phyloP scores from a whole-genome alignment of 92 coral and sea anemone species.

The Paragorgia papillata region DNA sequence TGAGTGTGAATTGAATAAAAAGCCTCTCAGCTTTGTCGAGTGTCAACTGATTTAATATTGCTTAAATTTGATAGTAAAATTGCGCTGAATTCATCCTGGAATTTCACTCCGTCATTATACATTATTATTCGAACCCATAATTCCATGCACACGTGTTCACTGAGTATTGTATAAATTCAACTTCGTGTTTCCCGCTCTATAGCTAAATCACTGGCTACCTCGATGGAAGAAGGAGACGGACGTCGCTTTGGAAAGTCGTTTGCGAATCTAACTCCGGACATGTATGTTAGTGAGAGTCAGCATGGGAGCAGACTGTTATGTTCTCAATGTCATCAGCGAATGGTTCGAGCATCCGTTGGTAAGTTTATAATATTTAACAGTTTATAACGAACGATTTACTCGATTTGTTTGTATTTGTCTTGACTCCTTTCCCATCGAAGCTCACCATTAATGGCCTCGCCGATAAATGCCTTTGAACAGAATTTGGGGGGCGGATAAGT shows the following conservation, averaged over 20 bases:
- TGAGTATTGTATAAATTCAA: no score
- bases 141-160: no score
- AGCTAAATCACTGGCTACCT: background rate
- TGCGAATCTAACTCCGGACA: background rate
- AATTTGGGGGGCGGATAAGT: no score
- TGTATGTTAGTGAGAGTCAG: background rate
- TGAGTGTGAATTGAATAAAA: background rate
- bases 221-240: background rate
- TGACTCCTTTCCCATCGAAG: no score
- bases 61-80: background rate
- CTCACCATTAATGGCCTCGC: no score
- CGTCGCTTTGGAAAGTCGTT: background rate
- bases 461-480: no score
- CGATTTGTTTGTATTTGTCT: background rate
- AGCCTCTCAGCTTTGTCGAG: background rate
- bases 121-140: background rate
- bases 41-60: background rate
- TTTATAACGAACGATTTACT: background rate
- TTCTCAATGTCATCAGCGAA: slow-evolving; percentile 39
- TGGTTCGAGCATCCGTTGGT: slow-evolving; percentile 24
- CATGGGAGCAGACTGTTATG: slow-evolving; percentile 12
- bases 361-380: background rate
- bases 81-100: background rate
- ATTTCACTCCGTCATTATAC: background rate
- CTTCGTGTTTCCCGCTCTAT: background rate